Evolutionary conservation across 92 coral and sea anemone species (phyloP).

Genomic region (Desmophyllum pertusum): DNA sequence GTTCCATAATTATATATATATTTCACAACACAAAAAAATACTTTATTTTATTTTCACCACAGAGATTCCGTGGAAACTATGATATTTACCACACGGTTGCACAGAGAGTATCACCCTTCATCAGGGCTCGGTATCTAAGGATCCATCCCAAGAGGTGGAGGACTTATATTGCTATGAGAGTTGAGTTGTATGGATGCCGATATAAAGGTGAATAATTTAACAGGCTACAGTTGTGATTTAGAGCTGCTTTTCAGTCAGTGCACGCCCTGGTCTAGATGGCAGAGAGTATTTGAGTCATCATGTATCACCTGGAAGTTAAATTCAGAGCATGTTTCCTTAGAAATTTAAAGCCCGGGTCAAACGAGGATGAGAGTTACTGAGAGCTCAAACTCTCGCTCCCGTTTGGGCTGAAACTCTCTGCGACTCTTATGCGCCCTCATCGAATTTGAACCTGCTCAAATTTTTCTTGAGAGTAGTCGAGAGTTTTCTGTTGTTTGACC

Average conservation of each 20-base stretch:
- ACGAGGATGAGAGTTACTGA: too few relatives aligned
- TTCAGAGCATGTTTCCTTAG: too few relatives aligned
- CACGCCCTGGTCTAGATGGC: too few relatives aligned
- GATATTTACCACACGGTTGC: constrained; percentile 62
- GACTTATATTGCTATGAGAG: constrained; percentile 62
- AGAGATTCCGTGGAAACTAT: constrained; percentile 66
- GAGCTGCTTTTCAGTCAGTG: too few relatives aligned
- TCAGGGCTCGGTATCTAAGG: constrained; percentile 63
- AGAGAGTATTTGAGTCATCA: too few relatives aligned
- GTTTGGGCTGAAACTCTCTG: too few relatives aligned
- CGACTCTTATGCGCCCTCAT: too few relatives aligned
- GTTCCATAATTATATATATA: not conserved
- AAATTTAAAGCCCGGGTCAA: too few relatives aligned
- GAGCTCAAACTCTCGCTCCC: too few relatives aligned
- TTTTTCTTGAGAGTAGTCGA: too few relatives aligned
- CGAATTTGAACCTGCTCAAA: too few relatives aligned
- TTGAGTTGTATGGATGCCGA: constrained; percentile 76
- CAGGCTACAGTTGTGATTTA: not conserved
- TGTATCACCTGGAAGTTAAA: not conserved
- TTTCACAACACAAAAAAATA: not conserved
- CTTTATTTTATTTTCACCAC: not conserved
- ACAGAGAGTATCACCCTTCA: constrained; percentile 59
- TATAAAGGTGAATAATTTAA: constrained; percentile 44
- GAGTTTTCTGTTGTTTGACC: too few relatives aligned
- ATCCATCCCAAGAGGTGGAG: constrained; percentile 71